Evolutionary conservation across 2,797 vertebrate species (phyloP).

Genomic region (Limnodromus scolopaceus): DNA sequence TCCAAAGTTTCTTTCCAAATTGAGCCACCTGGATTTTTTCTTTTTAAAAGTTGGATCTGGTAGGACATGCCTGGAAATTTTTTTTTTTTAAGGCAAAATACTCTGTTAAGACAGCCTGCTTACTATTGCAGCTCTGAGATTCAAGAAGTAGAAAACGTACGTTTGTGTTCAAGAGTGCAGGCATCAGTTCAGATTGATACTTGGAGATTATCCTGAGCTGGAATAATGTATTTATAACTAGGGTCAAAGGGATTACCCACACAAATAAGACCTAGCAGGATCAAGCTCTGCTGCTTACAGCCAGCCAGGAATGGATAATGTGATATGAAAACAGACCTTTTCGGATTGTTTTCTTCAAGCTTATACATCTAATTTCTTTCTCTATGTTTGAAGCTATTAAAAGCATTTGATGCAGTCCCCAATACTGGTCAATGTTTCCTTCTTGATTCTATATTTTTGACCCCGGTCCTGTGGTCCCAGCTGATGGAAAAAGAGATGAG

Average conservation of each 20-base stretch:
- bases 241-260: conserved; percentile 62
- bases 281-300: conserved; percentile 40
- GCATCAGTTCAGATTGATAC: conserved; percentile 47
- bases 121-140: background rate
- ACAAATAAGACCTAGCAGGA: conserved; percentile 42
- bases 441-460: background rate
- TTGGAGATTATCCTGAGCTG: conserved; percentile 61
- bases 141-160: conserved; percentile 1
- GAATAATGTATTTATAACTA: conserved; percentile 61
- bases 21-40: conserved; percentile 44
- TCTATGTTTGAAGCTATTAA: background rate
- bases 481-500: background rate
- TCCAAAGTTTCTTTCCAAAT: conserved; percentile 58
- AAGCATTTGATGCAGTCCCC: background rate
- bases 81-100: background rate
- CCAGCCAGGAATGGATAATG: conserved; percentile 22
- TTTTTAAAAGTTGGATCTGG: background rate
- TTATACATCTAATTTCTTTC: background rate
- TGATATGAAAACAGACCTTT: conserved; percentile 13
- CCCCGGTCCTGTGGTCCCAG: background rate
- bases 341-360: background rate
- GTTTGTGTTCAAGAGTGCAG: conserved; percentile 12
- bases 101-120: background rate
- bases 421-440: background rate
- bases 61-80: background rate